Base-by-base conservation (phyloP, 2,113 vertebrate species). In the Brevimyrus niger region DNA sequence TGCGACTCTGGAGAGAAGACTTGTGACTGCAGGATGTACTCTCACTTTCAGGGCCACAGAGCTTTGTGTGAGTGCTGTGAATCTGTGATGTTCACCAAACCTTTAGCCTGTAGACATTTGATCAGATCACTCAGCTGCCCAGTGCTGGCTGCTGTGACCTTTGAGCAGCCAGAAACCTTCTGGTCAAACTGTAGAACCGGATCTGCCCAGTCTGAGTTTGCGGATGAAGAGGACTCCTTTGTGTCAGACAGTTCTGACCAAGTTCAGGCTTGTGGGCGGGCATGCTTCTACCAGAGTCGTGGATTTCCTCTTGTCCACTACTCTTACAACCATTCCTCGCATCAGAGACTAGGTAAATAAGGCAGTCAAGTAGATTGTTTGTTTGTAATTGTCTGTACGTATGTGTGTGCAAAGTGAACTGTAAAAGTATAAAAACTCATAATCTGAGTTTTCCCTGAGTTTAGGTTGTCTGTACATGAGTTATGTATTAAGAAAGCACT, bases 171-270 rank as follows among this genome's bases (percentile, higher is more conserved):
- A 0, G 97, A 97, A 2, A 96, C 97, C 46, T 98, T 96, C 90
- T 99, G 98, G 97, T 97, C 97, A 0, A 97, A 98, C 93, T 96
- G 97, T 8, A 95, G 96, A 91, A 97, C 97, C 0, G 97, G 97
- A 89, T 98, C 98, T 0, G 97, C 97, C 47, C 98, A 97, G 93
- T 99, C 97, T 0, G 98, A 99, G 93, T 99, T 97, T 0, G 97
- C 97, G 0, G 98, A 99, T 0, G 98, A 99, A 93, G 98, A 97
- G 0, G 98, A 98, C 92, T 99, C 98, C 9, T 98, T 99, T 13
- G 97, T 99, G 88, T 99, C 97, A 0, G 98, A 99, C 96, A 99
- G 97, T 92, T 99, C 98, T 0, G 97, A 99, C 93, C 98, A 99
- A 94, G 96, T 99, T 61, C 98, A 99, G 95, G 97, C 97, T 82